Base-by-base conservation (phyloP, 2,888 invertebrate species). In the Cheilosia scutellata region DNA sequence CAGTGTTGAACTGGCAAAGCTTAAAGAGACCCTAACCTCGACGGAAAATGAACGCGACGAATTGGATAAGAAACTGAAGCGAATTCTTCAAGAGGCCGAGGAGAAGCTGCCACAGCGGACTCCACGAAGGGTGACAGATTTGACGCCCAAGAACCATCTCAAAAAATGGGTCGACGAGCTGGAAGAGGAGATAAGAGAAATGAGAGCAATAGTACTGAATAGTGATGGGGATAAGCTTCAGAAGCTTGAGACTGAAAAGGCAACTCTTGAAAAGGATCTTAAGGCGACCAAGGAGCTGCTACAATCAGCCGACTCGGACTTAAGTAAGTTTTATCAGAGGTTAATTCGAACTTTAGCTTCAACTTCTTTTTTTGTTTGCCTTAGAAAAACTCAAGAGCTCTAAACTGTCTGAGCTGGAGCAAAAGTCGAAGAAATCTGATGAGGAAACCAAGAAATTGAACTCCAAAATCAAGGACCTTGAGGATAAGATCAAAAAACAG, bases 91-190 rank as follows among this genome's bases (percentile, higher is more conserved):
- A 84, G 95, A 95, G 82, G 93, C 95, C 1, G 93, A 95, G n/a
- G 94, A 94, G 88, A 94, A 94, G 37, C 94, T 95, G 88, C 96
- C 95, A 88, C 94, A 95, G 29, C 94, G 96, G 88, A 94, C 94
- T n/a, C 94, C 96, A 4, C 96, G 96, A 90, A 95, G 95, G 89
- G 94, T 95, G 7, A 95, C 95, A 6, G 96, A 96, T 89, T 92
- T 92, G 16, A 92, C 92, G 25, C 92, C 92, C 0, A 92, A 92
- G 88, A 90, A 91, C 74, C 91, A 91, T 62, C 92, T 97, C 89
- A 96, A 91, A 89, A 96, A 95, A 89, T 96, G 97, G 95, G 95
- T 98, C 2, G 96, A 96, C 78, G 97, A 98, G 87, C 93, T 98
- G 88, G 98, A 98, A 92, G 96, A 95, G 90, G 98, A 98, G 94